A percentile compares a stretch with the other conserved stretches of the same genome.
These are phyloP conservation scores for Zoanthus solanderi DNA, from an alignment of 92 coral and sea anemone genomes.

Conservation along the genomic window DNA sequence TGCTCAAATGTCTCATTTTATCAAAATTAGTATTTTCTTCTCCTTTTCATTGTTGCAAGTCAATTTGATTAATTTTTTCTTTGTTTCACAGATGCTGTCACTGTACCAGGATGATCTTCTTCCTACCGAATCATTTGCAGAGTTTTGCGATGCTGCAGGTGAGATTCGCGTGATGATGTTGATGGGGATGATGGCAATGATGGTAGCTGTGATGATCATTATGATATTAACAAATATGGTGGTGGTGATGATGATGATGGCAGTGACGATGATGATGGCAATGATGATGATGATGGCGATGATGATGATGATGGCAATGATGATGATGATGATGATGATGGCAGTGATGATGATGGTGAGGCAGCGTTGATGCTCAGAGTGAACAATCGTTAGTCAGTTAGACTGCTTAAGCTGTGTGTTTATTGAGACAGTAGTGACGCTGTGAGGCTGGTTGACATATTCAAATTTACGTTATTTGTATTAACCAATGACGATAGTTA, in stretches of 20 bases:
- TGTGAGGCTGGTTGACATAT: no score
- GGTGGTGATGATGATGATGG: background rate
- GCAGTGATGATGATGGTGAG: background rate
- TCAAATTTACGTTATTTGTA: no score
- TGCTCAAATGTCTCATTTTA: background rate
- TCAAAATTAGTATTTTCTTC: background rate
- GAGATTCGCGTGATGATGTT: constrained; percentile 5
- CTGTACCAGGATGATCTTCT: constrained; percentile 92
- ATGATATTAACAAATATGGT: background rate
- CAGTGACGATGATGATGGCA: background rate
- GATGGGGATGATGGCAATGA: background rate
- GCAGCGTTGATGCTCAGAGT: no score
- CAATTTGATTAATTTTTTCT: background rate
- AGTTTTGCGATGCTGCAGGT: constrained; percentile 97
- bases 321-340: background rate
- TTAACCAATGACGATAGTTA: no score
- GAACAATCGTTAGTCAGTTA: no score
- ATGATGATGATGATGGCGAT: constrained; percentile 84
- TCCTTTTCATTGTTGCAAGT: background rate
- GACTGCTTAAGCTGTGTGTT: no score
- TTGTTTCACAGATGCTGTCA: constrained; percentile 70
- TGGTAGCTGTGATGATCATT: background rate
- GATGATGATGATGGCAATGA: background rate
- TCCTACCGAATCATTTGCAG: constrained; percentile 90
- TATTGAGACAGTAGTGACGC: no score